Conservation (phyloP, 1,140 invertebrate genomes). For the Drosophila bifasciata region DNA sequence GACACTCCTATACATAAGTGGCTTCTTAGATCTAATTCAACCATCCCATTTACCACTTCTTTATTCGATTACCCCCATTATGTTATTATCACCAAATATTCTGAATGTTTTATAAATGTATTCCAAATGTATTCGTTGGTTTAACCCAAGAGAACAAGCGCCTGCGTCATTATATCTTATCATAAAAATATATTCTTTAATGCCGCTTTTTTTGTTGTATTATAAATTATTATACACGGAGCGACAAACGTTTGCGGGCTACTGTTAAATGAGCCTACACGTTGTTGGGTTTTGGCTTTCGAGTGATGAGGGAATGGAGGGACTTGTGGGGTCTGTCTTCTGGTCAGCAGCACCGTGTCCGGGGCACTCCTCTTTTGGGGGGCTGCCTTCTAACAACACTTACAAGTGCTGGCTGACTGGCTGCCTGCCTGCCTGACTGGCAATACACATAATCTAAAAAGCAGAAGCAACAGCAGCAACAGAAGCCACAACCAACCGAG, state of each 20-base stretch:
- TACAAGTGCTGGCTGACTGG: slow-evolving; percentile 61
- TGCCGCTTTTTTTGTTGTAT: slow-evolving; percentile 44
- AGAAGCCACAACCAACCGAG: slow-evolving; percentile 20
- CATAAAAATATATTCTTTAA: slow-evolving; percentile 77
- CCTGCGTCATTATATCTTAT: slow-evolving; percentile 60
- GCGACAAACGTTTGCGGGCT: slow-evolving; percentile 69
- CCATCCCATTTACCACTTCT: no score
- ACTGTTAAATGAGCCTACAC: slow-evolving; percentile 77
- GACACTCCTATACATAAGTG: no score
- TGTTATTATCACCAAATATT: no score
- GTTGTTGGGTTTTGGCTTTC: slow-evolving; percentile 47
- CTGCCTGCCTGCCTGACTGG: slow-evolving; percentile 1
- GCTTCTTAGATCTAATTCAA: no score
- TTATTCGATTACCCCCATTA: background rate
- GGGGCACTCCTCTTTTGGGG: slow-evolving; percentile 61
- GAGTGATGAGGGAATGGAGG: no score
- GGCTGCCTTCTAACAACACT: slow-evolving; percentile 77
- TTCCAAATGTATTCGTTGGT: slow-evolving; percentile 47
- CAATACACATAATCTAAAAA: slow-evolving; percentile 72
- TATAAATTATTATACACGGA: slow-evolving; percentile 69
- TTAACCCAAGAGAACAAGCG: slow-evolving; percentile 12
- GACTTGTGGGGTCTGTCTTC: slow-evolving; percentile 31
- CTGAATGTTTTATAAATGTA: background rate
- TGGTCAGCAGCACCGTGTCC: slow-evolving; percentile 36
- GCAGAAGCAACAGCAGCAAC: slow-evolving; percentile 25